These are phyloP conservation scores for Streblospio benedicti DNA, from an alignment of 1,140 invertebrate genomes.

Conservation along the genomic window DNA sequence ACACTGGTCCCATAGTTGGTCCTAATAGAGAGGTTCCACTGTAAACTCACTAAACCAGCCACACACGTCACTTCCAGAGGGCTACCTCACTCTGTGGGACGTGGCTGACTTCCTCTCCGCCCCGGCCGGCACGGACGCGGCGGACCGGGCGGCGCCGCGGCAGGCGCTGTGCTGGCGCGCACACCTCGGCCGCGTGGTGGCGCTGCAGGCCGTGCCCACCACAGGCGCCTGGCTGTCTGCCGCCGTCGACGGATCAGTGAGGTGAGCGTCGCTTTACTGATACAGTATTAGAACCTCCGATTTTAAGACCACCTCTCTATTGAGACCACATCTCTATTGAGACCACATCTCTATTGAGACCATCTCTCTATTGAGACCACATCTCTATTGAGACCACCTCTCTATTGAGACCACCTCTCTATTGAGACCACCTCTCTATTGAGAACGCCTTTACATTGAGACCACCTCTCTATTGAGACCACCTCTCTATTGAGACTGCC, in stretches of 20 bases:
- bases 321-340: background rate
- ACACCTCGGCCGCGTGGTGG: conserved; percentile 37
- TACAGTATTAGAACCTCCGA: background rate
- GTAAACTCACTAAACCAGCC: background rate
- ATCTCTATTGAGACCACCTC: background rate
- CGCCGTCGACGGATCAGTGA: conserved; percentile 42
- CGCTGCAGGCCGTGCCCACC: conserved; percentile 30
- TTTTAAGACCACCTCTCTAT: background rate
- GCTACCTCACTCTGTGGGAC: conserved; percentile 41
- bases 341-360: background rate
- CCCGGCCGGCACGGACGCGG: conserved; percentile 27
- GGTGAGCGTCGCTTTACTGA: conserved; percentile 30
- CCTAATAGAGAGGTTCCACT: background rate
- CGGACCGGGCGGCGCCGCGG: conserved; percentile 11
- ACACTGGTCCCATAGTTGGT: background rate
- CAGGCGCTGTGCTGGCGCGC: conserved; percentile 40
- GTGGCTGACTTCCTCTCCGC: conserved; percentile 36
- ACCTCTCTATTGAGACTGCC: too few species aligned
- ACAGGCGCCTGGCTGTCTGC: conserved; percentile 34
- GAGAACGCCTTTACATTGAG: too few species aligned
- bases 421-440: too few species aligned
- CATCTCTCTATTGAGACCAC: background rate
- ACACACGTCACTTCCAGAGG: conserved; percentile 27
- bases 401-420: background rate
- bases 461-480: too few species aligned